Evolutionary conservation across 2,797 vertebrate species (phyloP).

Genomic region (Sciurus vulgaris): DNA sequence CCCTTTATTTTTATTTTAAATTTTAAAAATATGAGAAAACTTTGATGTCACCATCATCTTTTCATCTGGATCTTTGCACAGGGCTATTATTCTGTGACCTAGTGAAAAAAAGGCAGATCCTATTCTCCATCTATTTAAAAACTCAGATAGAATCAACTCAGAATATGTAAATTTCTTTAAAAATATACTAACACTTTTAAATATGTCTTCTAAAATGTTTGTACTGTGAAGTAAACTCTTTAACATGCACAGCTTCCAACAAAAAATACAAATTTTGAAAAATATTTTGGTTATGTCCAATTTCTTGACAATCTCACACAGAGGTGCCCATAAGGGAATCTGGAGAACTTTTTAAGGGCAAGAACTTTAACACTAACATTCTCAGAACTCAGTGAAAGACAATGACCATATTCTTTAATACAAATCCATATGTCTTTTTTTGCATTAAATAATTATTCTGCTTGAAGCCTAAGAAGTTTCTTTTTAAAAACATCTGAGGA

Average conservation of each 20-base stretch:
- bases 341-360: conserved; percentile 64
- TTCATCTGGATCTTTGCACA: conserved; percentile 31
- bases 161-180: conserved; percentile 63
- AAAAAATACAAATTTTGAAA: conserved; percentile 66
- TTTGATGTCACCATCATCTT: background rate
- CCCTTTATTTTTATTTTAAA: conserved; percentile 42
- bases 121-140: conserved; percentile 39
- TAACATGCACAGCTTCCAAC: conserved; percentile 58
- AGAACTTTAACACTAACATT: conserved; percentile 61
- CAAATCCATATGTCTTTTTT: conserved; percentile 48
- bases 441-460: conserved; percentile 55
- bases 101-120: background rate
- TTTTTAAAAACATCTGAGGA: conserved; percentile 59
- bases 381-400: conserved; percentile 67
- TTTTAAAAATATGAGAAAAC: conserved; percentile 49
- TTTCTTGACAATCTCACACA: conserved; percentile 21
- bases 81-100: background rate
- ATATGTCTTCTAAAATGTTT: conserved; percentile 45
- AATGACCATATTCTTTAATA: background rate
- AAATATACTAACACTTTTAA: conserved; percentile 23
- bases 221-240: background rate
- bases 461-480: conserved; percentile 57
- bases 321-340: background rate
- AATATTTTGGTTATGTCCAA: conserved; percentile 66
- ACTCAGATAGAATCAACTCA: conserved; percentile 50